Conservation (phyloP, 2,113 vertebrate genomes). For the Delphinus delphis region DNA sequence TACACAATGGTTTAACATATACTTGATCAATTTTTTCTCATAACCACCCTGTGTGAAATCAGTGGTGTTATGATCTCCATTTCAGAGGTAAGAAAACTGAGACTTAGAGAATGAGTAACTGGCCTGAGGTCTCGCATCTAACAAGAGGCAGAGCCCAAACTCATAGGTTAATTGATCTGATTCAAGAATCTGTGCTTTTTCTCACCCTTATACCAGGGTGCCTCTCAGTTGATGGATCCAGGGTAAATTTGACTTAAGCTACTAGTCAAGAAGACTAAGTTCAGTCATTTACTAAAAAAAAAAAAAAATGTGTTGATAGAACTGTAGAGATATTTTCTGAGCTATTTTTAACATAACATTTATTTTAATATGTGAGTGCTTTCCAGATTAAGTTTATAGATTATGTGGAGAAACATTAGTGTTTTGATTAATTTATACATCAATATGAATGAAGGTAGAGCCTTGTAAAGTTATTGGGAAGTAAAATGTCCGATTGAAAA, state of each 20-base stretch:
- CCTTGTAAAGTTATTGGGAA: conserved; percentile 43
- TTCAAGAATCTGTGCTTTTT: conserved; percentile 27
- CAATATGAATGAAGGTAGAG: conserved; percentile 44
- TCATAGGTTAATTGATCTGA: conserved; percentile 10
- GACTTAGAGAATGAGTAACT: neutral
- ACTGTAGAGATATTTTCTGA: neutral
- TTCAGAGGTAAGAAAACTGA: conserved; percentile 47
- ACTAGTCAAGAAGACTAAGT: neutral
- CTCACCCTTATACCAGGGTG: neutral
- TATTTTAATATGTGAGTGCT: conserved; percentile 18
- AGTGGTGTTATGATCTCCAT: neutral
- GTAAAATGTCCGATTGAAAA: conserved; percentile 34
- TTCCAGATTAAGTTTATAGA: conserved; percentile 46
- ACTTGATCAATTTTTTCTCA: neutral
- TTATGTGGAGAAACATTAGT: conserved; percentile 20
- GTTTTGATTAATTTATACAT: conserved; percentile 42
- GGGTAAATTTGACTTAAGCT: conserved; percentile 42
- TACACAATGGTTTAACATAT: conserved; percentile 37
- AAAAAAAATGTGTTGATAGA: neutral
- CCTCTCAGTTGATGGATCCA: neutral
- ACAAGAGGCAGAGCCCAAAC: neutral
- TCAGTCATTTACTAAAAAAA: conserved; percentile 31
- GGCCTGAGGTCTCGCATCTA: neutral
- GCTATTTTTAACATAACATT: conserved; percentile 3
- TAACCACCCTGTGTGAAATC: neutral